Evolutionary conservation across 2,888 invertebrate genomes (phyloP), one percentile per base, ranked within the genome.

Genomic region (Perithous albicinctus): DNA sequence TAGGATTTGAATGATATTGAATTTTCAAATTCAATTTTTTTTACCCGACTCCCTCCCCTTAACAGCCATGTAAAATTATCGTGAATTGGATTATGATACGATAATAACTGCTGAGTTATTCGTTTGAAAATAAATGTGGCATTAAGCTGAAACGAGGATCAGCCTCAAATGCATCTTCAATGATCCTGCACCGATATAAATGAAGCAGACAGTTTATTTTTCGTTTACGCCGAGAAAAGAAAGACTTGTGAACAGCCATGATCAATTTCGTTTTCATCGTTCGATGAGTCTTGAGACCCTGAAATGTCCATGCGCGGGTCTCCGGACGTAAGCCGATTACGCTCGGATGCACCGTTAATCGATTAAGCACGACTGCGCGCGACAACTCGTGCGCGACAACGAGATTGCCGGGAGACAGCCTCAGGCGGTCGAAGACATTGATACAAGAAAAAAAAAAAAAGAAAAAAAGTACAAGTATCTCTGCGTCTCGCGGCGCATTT

Each of bases 281-380:
- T 59, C 48, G 38, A 66, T 43, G 72, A 78, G 56, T 51, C 64
- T 41, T n/a, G 48, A 56, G 74, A 78, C 64, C 69, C 78, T 78
- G 78, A 75, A 82, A 78, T 10, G 12, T 20, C 18, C 41, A 15
- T 35, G 32, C 29, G 15, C 32, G 61, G 43, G 61, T 12, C 32
- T 76, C 18, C 35, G 29, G 69, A 48, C 7, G 74, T 51, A 70
- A 82, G 70, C 59, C 59, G 69, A 78, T 78, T 64, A 64, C 59
- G 69, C 74, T 70, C 48, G 70, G 70, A 82, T 82, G 56, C 46
- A 75, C 78, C 75, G 78, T 70, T 74, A 75, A 82, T 74, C 78
- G 78, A 78, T 82, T 48, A 38, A 59, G 35, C 78, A 59, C 67
- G 61, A 80, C 18, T 35, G 18, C 67, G 67, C 63, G 59, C 3